Conservation (phyloP, 2,113 vertebrate genomes). For the Pontoporia blainvillei region DNA sequence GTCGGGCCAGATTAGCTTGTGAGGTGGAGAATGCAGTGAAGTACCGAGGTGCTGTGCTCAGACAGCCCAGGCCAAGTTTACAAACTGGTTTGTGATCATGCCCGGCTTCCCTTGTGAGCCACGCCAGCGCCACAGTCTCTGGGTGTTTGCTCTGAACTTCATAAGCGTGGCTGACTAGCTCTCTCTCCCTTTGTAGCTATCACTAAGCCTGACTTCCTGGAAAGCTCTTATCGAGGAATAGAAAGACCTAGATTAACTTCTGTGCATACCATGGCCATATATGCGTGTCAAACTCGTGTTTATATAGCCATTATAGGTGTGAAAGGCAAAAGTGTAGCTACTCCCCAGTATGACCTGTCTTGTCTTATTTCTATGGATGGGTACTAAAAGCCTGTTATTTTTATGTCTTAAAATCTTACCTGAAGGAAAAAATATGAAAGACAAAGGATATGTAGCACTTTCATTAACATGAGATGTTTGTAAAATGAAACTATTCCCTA, state of each 20-base stretch:
- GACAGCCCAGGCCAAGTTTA: not conserved
- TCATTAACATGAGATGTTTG: not conserved
- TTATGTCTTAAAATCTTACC: not conserved
- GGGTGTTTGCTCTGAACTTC: not conserved
- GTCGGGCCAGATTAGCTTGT: not conserved
- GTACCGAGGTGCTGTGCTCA: not conserved
- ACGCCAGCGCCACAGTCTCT: not conserved
- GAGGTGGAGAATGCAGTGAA: not conserved
- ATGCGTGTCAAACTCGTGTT: not conserved
- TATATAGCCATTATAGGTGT: not conserved
- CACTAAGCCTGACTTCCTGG: not conserved
- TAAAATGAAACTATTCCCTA: not conserved
- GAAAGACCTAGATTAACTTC: not conserved
- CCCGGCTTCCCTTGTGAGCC: not conserved
- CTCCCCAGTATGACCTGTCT: not conserved
- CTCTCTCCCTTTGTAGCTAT: not conserved
- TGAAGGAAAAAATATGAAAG: not conserved
- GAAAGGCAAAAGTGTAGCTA: not conserved
- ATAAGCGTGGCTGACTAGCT: not conserved
- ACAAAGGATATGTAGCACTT: not conserved
- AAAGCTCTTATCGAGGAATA: not conserved
- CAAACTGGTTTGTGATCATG: not conserved
- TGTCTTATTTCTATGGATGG: not conserved
- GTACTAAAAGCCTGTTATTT: not conserved
- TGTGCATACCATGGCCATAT: not conserved